These are phyloP conservation scores for Austrolebias charrua DNA, from an alignment of 2,797 vertebrate genomes.

Conservation along the genomic window DNA sequence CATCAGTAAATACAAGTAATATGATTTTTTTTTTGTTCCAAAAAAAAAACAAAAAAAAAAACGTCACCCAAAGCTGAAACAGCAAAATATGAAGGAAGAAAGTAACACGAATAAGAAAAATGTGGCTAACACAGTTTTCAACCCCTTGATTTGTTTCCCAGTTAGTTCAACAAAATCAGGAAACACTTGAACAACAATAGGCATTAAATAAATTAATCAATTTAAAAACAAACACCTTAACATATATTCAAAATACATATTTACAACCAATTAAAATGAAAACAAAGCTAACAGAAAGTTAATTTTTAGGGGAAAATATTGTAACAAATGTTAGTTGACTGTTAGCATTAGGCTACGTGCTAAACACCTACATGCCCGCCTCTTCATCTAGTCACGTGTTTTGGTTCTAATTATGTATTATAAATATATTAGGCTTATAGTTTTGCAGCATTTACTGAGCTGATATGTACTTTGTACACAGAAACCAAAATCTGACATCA, in stretches of 20 bases:
- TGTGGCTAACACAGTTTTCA: slow-evolving; percentile 41
- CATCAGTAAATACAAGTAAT: slow-evolving; percentile 66
- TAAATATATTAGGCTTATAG: slow-evolving; percentile 32
- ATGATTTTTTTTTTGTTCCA: slow-evolving; percentile 45
- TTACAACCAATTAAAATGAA: slow-evolving; percentile 72
- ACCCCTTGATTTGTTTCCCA: slow-evolving; percentile 58
- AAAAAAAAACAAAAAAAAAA: slow-evolving; percentile 40
- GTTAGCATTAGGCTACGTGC: slow-evolving; percentile 52
- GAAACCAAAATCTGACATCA: slow-evolving; percentile 77
- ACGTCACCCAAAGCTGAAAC: slow-evolving; percentile 57
- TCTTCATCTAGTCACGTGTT: slow-evolving; percentile 18
- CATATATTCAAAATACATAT: slow-evolving; percentile 80
- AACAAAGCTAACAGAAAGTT: slow-evolving; percentile 35
- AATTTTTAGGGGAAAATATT: slow-evolving; percentile 43
- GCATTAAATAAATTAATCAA: slow-evolving; percentile 84
- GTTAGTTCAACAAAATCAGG: slow-evolving; percentile 73
- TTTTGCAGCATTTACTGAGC: slow-evolving; percentile 75
- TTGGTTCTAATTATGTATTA: slow-evolving; percentile 45
- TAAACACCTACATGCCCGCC: slow-evolving; percentile 30
- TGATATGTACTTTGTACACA: slow-evolving; percentile 74
- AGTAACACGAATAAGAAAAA: slow-evolving; percentile 53
- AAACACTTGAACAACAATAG: slow-evolving; percentile 70
- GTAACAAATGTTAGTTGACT: slow-evolving; percentile 45
- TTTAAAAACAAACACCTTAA: slow-evolving; percentile 72
- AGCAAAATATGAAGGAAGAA: slow-evolving; percentile 56